phyloP scores from a whole-genome alignment of 2,113 vertebrate genomes.

The Callochromis pleurospilus region DNA sequence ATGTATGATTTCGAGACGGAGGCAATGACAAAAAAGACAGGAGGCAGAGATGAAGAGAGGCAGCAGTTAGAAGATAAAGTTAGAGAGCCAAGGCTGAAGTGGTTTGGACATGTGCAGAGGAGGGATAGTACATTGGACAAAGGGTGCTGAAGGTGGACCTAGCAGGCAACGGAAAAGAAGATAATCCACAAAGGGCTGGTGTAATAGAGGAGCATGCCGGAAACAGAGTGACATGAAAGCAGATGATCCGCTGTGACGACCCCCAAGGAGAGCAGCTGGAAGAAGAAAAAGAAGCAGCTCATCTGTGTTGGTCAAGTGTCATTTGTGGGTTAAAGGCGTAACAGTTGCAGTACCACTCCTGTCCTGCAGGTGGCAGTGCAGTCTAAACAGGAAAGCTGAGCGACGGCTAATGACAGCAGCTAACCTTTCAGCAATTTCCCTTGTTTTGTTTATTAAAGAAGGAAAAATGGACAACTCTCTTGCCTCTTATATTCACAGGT shows the following conservation, averaged over 20 bases:
- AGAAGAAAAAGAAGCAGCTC: not conserved
- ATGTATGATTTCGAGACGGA: not conserved
- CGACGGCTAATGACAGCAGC: not conserved
- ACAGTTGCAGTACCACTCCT: not conserved
- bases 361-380: slow-evolving; percentile 10
- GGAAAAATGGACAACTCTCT: not conserved
- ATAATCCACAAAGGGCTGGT: not conserved
- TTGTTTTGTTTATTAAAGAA: not conserved
- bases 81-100: not conserved
- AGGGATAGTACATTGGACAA: not conserved
- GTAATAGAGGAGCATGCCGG: not conserved
- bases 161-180: not conserved
- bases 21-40: not conserved
- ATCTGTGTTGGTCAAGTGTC: not conserved
- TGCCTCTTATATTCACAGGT: not conserved
- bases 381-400: not conserved
- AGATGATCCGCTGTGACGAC: not conserved
- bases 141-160: not conserved
- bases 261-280: not conserved
- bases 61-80: not conserved
- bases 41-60: not conserved
- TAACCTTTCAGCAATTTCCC: not conserved
- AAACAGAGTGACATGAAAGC: not conserved
- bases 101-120: not conserved
- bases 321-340: not conserved